Conservation (phyloP, 1,140 invertebrate genomes). For the Drosophila bocki region DNA sequence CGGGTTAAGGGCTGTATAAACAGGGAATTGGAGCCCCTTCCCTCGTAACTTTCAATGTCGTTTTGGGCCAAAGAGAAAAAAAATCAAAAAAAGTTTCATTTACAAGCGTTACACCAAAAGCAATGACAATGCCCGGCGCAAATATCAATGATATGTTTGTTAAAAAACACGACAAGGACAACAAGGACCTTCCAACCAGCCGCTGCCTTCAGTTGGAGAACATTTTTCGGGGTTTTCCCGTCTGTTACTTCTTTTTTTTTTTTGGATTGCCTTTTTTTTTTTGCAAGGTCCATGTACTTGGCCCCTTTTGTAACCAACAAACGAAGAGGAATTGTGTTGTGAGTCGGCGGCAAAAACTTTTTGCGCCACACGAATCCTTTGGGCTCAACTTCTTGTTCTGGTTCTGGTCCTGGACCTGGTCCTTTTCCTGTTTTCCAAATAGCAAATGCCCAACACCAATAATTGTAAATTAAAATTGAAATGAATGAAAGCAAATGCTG, state of each 20-base stretch:
- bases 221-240: slow-evolving; percentile 30
- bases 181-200: slow-evolving; percentile 52
- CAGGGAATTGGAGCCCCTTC: slow-evolving; percentile 1
- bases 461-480: slow-evolving; percentile 83
- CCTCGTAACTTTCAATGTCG: slow-evolving; percentile 74
- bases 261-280: slow-evolving; percentile 17
- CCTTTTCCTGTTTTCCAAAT: slow-evolving; percentile 23
- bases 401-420: neutral
- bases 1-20: slow-evolving; percentile 5
- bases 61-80: slow-evolving; percentile 38
- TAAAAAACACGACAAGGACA: slow-evolving; percentile 75
- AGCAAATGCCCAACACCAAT: slow-evolving; percentile 38
- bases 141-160: slow-evolving; percentile 83
- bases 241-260: slow-evolving; percentile 7
- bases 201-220: slow-evolving; percentile 41
- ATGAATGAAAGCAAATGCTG: slow-evolving; percentile 57
- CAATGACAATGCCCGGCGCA: slow-evolving; percentile 64
- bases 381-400: slow-evolving; percentile 36
- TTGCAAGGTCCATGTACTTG: slow-evolving; percentile 64
- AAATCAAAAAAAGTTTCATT: slow-evolving; percentile 63
- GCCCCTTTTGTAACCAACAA: slow-evolving; percentile 33
- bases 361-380: slow-evolving; percentile 44
- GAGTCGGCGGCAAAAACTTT: slow-evolving; percentile 25
- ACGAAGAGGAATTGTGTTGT: slow-evolving; percentile 38
- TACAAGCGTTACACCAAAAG: slow-evolving; percentile 59